Base-by-base conservation (phyloP, 2,888 invertebrate species). In the Netelia fuscicornis region DNA sequence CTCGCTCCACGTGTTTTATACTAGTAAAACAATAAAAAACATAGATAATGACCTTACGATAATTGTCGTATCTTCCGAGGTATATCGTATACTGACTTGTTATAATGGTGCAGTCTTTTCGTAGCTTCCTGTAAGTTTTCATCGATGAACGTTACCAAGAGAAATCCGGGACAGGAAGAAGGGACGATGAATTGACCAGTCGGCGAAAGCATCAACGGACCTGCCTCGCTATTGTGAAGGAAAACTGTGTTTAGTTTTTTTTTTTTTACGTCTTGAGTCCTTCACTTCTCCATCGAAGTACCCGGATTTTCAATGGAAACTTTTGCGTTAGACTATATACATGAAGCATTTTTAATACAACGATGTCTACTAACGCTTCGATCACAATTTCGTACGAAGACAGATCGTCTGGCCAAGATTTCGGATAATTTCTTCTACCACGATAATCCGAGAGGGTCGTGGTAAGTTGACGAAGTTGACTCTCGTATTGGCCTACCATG, bases 111-210 rank as follows among this genome's bases (percentile, higher is more conserved):
- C 85, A 97, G 95, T 87, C 97, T 96, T 86, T 95, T 94, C 11
- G 95, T 95, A 0, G 98, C 98, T 91, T 97, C 96, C 48, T 96
- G 95, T 87, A 98, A 95, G 93, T 98, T 96, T 17, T 96, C 96
- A 0, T 96, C 95, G 68, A 99, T 97, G 92, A 98, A 99, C 90
- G 96, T 97, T 17, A 98, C 96, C 75, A 98, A 94, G 87, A 98
- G 96, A 88, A 96, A 96, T 0, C 98, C 97, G 0, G 98, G 98
- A 91, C 98, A 97, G 0, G 98, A 98, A 0, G 98, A 97, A 13
- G 99, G 98, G 0, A 98, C 97, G 85, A 98, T 97, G 91, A 98
- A 97, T 94, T 98, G 98, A 2, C 98, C 99, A 2, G 98, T 98
- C 0, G 98, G 98, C 11, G 98, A 98, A 42, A 99, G 95, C 97